A percentile compares a stretch with the other conserved stretches of the same genome.
phyloP scores from a whole-genome alignment of 2,888 invertebrate genomes.

The Germaria angustata region DNA sequence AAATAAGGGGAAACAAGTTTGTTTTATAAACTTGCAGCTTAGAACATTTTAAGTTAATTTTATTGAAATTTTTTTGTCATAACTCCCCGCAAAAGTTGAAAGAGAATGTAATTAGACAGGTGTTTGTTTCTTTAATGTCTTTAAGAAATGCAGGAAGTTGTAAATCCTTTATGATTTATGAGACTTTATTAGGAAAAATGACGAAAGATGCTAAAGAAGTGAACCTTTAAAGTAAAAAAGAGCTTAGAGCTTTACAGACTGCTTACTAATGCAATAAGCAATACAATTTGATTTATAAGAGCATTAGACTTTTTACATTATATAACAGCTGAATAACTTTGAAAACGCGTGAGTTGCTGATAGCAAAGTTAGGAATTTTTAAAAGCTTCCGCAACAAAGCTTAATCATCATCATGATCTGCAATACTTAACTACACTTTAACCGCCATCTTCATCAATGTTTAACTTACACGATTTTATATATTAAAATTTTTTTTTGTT shows the following conservation, averaged over 20 bases:
- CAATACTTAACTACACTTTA: slow-evolving; percentile 56
- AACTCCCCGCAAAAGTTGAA: background rate
- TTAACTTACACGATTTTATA: background rate
- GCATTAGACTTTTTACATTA: background rate
- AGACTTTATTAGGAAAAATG: slow-evolving; percentile 14
- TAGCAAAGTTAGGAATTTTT: slow-evolving; percentile 42
- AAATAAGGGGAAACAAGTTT: background rate
- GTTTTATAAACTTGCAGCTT: background rate
- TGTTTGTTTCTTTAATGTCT: slow-evolving; percentile 22
- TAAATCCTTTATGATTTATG: slow-evolving; percentile 57
- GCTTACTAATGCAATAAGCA: background rate
- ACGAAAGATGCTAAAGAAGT: background rate
- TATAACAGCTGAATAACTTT: background rate
- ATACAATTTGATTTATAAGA: slow-evolving; percentile 4
- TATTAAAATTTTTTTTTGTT: background rate
- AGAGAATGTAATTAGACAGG: slow-evolving; percentile 37
- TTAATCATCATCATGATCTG: slow-evolving; percentile 59
- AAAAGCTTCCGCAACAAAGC: slow-evolving; percentile 62
- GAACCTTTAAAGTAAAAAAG: background rate
- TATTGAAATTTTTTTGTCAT: slow-evolving; percentile 4
- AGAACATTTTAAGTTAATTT: slow-evolving; percentile 33
- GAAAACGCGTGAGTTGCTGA: slow-evolving; percentile 47
- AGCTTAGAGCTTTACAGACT: no score
- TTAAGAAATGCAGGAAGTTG: slow-evolving; percentile 32
- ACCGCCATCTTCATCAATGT: background rate